Evolutionary conservation across 2,888 invertebrate genomes (phyloP), one percentile per base, ranked within the genome.

Genomic region (Galeopsomyia nigrocyanea): DNA sequence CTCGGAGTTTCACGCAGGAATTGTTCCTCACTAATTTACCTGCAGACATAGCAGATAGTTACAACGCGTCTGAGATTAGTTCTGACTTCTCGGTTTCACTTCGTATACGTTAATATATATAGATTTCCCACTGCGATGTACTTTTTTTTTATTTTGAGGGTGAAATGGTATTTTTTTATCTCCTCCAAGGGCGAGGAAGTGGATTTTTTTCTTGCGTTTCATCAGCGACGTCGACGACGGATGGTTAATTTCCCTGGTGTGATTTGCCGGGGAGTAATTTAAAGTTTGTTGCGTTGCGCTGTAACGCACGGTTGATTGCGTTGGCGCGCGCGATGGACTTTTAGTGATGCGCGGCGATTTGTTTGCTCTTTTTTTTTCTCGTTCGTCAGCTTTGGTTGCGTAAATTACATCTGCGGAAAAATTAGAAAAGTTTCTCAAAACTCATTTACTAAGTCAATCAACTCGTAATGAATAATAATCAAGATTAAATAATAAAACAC

Each of bases 51-150:
- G 26, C 13, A 21, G 39, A 64, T 51, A 56, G 63, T 67, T 68
- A 72, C 67, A 63, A 47, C 39, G 50, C 16, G 39, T 82, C 82
- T 81, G 80, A 82, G 82, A 82, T 83, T 83, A 82, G 83, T 83
- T 83, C 71, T 75, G 75, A 77, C 74, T 79, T 72, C 77, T 78
- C 79, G 78, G 79, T 79, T 78, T 65, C 73, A 71, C 65, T 61
- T 62, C 51, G 62, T 69, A 46, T 51, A 39, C 51, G 3, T 46
- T 26, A n/a, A 26, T 67, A 57, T 49, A 17, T 26, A 26, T 49
- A 26, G 39, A 39, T 58, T 17, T 47, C 61, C 68, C 16, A 19
- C 9, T 46, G 46, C n/a, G n/a, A 50, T 14, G 19, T 31, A 22
- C 50, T 7, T 39, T 39, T 39, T 39, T 10, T 17, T 66, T 9